Base-by-base conservation (phyloP, 2,797 vertebrate genomes). In the Myiothlypis coronata region DNA sequence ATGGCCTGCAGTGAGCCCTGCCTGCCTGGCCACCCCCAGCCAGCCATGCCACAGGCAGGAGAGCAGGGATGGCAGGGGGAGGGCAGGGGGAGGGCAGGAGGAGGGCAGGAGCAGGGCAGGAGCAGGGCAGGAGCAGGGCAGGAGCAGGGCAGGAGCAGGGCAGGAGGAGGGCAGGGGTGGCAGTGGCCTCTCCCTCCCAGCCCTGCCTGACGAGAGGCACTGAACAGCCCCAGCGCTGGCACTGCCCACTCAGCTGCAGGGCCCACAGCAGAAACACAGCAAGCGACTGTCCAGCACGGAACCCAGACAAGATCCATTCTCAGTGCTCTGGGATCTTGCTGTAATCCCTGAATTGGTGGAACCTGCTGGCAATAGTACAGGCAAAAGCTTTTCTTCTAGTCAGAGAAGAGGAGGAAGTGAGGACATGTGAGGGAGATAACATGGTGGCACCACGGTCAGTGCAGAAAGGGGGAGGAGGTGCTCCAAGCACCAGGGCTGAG, bases 241-340 rank as follows among this genome's bases (percentile, higher is more conserved):
- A 22, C 52, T 22, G 69, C 41, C 27, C 1, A 2, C 27, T 61
- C 13, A 41, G 59, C 27, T 3, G 2, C 11, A 5, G 4, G 30
- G 30, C 23, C 10, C 0, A 21, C 5, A 9, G 26, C 8, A 6
- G 21, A 44, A 46, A 23, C n/a, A 30, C 1, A 1, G 41, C 2
- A 14, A 71, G 24, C 0, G 0, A 44, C 2, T 35, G 4, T 9
- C 26, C 3, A 3, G n/a, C 15, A 9, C 1, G 1, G 41, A 72
- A 23, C n/a, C 41, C 3, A 13, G n/a, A 22, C 2, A 0, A 23
- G 41, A 56, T 35, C 70, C 46, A 46, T 6, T 18, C 41, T 23
- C 20, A 11, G n/a, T 2, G 7, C 53, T 44, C 11, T 3, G 5
- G 26, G 15, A 23, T 30, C 41, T 2, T 19, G 53, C 26, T 35